Evolutionary conservation across 2,888 invertebrate genomes (phyloP).

Genomic region (Eupsilia transversa): DNA sequence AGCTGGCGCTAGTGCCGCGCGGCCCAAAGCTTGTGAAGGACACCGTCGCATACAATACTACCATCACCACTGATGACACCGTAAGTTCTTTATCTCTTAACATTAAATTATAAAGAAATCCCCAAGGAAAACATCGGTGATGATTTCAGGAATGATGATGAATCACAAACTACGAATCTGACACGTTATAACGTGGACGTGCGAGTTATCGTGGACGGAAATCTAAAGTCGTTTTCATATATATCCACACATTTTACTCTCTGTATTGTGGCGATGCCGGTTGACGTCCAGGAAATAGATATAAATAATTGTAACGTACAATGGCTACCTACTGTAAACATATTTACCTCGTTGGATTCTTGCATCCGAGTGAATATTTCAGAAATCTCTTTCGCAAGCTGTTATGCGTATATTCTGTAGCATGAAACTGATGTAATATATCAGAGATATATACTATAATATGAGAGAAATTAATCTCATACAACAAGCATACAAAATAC

Average conservation of each 20-base stretch:
- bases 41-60: slow-evolving; percentile 94
- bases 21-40: slow-evolving; percentile 94
- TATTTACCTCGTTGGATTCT: background rate
- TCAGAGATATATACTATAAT: background rate
- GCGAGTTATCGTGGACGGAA: too few relatives aligned
- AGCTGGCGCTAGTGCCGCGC: slow-evolving; percentile 91
- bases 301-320: too few relatives aligned
- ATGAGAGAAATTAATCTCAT: background rate
- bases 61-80: slow-evolving; percentile 96
- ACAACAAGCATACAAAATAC: too few relatives aligned
- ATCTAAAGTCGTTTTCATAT: too few relatives aligned
- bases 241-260: too few relatives aligned
- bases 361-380: background rate
- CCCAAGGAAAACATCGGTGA: background rate
- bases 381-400: background rate
- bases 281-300: too few relatives aligned
- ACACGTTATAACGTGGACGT: too few relatives aligned
- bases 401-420: background rate
- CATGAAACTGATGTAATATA: background rate
- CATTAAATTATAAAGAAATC: background rate
- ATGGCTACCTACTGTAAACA: background rate
- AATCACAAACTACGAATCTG: background rate
- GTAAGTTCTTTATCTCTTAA: slow-evolving; percentile 71
- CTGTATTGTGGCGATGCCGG: too few relatives aligned
- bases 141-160: background rate